Base-by-base conservation (phyloP, 2,888 invertebrate species). In the Poecilus cupreus region DNA sequence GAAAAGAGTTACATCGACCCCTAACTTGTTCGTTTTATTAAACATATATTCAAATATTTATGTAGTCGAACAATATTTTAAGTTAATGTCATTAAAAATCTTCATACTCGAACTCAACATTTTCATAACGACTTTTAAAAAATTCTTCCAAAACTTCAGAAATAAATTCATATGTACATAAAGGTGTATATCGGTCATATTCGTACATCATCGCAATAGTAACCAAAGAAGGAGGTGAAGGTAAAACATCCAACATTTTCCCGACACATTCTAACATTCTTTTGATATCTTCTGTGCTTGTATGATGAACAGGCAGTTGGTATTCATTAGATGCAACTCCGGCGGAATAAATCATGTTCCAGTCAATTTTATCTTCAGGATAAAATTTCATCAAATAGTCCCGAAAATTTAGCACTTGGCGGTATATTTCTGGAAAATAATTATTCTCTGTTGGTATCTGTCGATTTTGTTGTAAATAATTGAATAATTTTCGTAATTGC, bases 221-320 rank as follows among this genome's bases (percentile, higher is more conserved):
- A 43, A 81, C 49, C 11, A 81, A n/a, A 20, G 39, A 32, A 11
- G 80, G 80, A 6, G 81, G 75, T 1, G 51, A 18, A 0, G 74
- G 46, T 22, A 81, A 18, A 46, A 49, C 46, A 49, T 81, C 81
- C 8, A 81, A 64, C 64, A 81, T 60, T 75, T 75, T 74, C 20
- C 75, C 75, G 37, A 81, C 46, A 80, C 54, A 72, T 46, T 75
- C 64, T 16, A 80, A 20, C 54, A 80, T 39, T 72, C 46, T 80
- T 60, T 60, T 37, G 43, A 81, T 75, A 64, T 75, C 75, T 32
- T 74, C 75, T 32, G 3, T 8, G 16, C 20, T 72, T 8, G 81
- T 81, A 43, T 81, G 64, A 18, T 81, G 81, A n/a, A 81, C 81
- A 11, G 81, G 81, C 5, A 81, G 60, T 75, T 60, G 24, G 10